Base-by-base conservation (phyloP, 1,140 invertebrate genomes). In the Sminthurides bifidus region DNA sequence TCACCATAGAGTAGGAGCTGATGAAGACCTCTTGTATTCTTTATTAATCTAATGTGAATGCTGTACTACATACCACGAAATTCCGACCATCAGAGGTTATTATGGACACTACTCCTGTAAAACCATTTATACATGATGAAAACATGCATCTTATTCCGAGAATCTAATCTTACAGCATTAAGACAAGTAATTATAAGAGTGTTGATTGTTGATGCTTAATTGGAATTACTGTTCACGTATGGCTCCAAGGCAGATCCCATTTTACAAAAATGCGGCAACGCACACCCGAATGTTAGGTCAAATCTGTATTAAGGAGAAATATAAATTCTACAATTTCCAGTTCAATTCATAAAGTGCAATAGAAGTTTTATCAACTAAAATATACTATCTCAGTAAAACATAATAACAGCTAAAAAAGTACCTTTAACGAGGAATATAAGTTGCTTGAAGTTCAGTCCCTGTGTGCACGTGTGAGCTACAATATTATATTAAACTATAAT, bases 61-160 rank as follows among this genome's bases (percentile, higher is more conserved):
- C 8, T 15, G 6, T 35, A 30, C 49, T 55, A 78, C 80, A 87
- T 73, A 92, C 91, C 60, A 94, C 89, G 70, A 95, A 94, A 73
- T 93, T 92, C 66, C 92, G 76, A 44, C 92, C 92, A 77, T 95
- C 92, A 15, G 89, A 82, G 27, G 91, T 94, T 53, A 95, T 92
- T 59, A 95, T 88, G 40, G 87, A 91, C 56, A 95, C 90, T 43
- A 87, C 89, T 75, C 88, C 83, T 85, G 60, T 52, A 59, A 63
- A 46, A 44, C 15, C 43, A 40, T 37, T 6, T 38, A 33, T 29
- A 38, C 14, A 24, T 26, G 26, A 45, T 3, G 19, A 14, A 43
- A 43, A 2, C 26, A 1, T 15, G 41, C 17, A 5, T 35, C 12
- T 33, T 33, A 35, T 19, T 35, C 19, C 8, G 29, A n/a, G n/a